These are phyloP conservation scores for Neoniphon sammara DNA, from an alignment of 2,797 vertebrate species.

Conservation along the genomic window DNA sequence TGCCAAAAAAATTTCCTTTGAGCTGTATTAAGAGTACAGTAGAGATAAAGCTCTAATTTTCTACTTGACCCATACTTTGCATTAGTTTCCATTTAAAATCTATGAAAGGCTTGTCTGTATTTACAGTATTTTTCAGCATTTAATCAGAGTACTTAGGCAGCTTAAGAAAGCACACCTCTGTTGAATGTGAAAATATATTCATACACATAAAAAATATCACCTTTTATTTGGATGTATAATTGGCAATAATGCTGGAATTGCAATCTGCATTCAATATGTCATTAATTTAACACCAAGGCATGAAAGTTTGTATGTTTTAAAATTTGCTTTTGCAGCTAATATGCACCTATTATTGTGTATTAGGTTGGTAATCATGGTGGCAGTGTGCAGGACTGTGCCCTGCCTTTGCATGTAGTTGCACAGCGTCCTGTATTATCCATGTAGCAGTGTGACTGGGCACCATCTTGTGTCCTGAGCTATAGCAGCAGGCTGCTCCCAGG, in stretches of 20 bases:
- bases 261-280: background rate
- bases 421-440: constrained; percentile 44
- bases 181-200: background rate
- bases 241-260: too few species aligned
- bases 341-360: background rate
- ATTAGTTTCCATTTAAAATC: constrained; percentile 13
- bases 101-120: constrained; percentile 15
- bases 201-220: background rate
- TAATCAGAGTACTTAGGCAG: constrained; percentile 16
- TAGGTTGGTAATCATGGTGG: background rate
- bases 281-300: background rate
- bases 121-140: constrained; percentile 24
- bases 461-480: constrained; percentile 74
- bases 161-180: background rate
- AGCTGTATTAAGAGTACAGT: background rate
- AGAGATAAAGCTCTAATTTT: constrained; percentile 21
- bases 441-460: constrained; percentile 61
- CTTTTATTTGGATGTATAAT: too few species aligned
- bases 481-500: constrained; percentile 65
- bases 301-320: too few species aligned
- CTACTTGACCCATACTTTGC: background rate
- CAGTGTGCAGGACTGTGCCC: background rate
- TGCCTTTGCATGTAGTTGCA: constrained; percentile 12
- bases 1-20: background rate
- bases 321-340: background rate